Conservation (phyloP, 30 jellyfish, hydroid and myxozoan genomes). For the Aurelia sp. region DNA sequence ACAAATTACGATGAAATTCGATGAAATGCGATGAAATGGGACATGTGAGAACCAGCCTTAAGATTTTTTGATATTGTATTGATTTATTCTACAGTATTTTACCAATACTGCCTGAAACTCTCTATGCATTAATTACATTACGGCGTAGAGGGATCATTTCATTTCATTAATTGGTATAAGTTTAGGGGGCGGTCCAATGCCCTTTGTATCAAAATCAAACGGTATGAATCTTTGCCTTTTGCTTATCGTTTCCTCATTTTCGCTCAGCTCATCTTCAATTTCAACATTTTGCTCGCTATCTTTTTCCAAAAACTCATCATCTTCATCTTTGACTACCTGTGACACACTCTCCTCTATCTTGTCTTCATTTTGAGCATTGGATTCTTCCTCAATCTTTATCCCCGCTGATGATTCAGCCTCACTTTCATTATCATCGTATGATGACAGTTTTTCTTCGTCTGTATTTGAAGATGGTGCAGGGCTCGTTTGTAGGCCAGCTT, state of each 20-base stretch:
- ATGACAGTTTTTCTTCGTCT: background rate
- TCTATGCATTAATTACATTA: too few species aligned
- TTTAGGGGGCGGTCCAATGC: conserved; percentile 78
- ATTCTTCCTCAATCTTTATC: background rate
- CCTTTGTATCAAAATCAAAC: conserved; percentile 12
- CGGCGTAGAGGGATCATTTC: too few species aligned
- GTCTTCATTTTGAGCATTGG: background rate
- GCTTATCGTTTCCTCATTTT: background rate
- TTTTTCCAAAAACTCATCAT: background rate
- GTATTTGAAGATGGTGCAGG: background rate
- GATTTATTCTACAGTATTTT: too few species aligned
- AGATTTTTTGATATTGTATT: too few species aligned
- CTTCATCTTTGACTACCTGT: background rate
- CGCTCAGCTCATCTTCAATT: background rate
- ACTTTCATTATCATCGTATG: background rate
- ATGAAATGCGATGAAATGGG: too few species aligned
- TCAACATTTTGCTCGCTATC: background rate
- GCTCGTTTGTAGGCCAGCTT: conserved; percentile 8
- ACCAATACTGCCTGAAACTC: too few species aligned
- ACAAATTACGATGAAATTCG: too few species aligned
- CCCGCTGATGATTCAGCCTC: background rate
- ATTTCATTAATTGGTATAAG: conserved; percentile 43
- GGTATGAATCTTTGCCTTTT: conserved; percentile 3
- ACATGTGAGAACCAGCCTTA: too few species aligned
- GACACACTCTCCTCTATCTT: background rate